These are phyloP conservation scores for Entelurus aequoreus DNA, from an alignment of 2,113 vertebrate genomes.

Conservation along the genomic window DNA sequence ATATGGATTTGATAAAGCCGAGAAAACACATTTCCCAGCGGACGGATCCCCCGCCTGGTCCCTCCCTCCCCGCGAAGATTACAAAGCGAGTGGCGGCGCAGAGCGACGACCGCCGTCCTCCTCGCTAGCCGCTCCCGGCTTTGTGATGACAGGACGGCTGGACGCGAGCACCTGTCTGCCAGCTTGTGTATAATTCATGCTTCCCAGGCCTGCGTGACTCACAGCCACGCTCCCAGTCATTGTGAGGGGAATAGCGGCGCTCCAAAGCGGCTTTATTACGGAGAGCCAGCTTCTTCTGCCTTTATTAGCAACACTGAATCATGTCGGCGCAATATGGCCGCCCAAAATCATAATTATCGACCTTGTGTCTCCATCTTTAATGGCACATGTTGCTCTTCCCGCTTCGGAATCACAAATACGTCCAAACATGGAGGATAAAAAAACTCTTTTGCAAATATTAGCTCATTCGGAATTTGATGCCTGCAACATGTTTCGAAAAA, in stretches of 20 bases:
- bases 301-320: slow-evolving; percentile 51
- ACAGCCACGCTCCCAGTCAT: slow-evolving; percentile 42
- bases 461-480: too few relatives aligned
- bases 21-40: slow-evolving; percentile 41
- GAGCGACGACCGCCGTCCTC: slow-evolving; percentile 26
- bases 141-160: slow-evolving; percentile 27
- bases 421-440: too few relatives aligned
- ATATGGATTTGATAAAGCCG: slow-evolving; percentile 51
- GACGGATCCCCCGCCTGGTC: slow-evolving; percentile 32
- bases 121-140: slow-evolving; percentile 9
- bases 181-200: slow-evolving; percentile 47
- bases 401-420: too few relatives aligned
- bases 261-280: slow-evolving; percentile 41
- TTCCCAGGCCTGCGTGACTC: slow-evolving; percentile 35
- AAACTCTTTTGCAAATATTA: too few relatives aligned
- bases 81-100: slow-evolving; percentile 25
- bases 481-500: too few relatives aligned
- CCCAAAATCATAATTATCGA: slow-evolving; percentile 42
- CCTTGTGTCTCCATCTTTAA: slow-evolving; percentile 36
- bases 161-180: slow-evolving; percentile 28
- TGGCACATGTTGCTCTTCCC: slow-evolving; percentile 25
- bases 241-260: slow-evolving; percentile 26
- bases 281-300: slow-evolving; percentile 9
- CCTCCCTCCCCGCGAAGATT: slow-evolving; percentile 37
- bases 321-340: slow-evolving; percentile 30